Evolutionary conservation across 2,113 vertebrate genomes (phyloP).

Genomic region (Pampusana beccarii): DNA sequence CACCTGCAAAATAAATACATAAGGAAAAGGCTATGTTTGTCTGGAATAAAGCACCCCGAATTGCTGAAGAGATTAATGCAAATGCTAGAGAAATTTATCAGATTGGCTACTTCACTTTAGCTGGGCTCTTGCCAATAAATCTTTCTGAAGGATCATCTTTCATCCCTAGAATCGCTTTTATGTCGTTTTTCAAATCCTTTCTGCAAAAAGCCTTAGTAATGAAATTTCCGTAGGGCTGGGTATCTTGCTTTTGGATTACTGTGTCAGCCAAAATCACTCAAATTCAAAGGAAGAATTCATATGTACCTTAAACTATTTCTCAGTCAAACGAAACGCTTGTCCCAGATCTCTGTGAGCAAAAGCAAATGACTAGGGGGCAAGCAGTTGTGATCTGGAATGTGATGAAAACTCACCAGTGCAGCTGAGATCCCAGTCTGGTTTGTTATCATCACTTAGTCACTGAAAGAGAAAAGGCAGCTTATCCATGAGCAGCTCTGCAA

Average conservation of each 20-base stretch:
- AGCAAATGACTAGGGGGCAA: not conserved
- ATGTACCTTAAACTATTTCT: not conserved
- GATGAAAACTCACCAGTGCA: not conserved
- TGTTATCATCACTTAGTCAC: not conserved
- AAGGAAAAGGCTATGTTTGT: not conserved
- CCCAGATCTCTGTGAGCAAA: not conserved
- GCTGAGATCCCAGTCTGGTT: not conserved
- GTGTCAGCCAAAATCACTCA: not conserved
- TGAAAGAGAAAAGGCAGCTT: not conserved
- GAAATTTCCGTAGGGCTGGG: not conserved
- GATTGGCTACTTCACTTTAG: constrained; percentile 2
- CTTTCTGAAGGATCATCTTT: constrained; percentile 14
- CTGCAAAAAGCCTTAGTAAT: not conserved
- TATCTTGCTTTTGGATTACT: not conserved
- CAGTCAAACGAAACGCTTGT: not conserved
- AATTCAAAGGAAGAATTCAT: not conserved
- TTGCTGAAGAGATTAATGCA: not conserved
- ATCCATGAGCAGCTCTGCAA: not conserved
- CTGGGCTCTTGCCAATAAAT: not conserved
- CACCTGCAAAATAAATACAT: not conserved
- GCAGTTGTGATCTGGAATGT: not conserved
- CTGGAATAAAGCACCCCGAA: not conserved
- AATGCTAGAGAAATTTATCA: not conserved
- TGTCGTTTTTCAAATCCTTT: constrained; percentile 10
- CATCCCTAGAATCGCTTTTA: not conserved